These are phyloP conservation scores for Pecten maximus DNA, from an alignment of 2,888 invertebrate species.

Conservation along the genomic window DNA sequence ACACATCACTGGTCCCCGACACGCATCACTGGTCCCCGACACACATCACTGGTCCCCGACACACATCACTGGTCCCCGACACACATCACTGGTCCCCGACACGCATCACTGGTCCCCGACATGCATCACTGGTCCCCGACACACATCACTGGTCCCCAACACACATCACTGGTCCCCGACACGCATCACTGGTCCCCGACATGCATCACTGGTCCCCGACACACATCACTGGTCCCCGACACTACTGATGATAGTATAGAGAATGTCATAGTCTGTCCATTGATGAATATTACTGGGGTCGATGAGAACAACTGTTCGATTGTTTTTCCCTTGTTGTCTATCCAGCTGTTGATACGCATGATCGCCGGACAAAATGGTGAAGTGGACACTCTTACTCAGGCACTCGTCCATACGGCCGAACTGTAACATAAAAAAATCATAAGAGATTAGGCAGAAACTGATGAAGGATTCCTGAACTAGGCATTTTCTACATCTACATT, in stretches of 20 bases:
- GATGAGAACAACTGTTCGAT: slow-evolving; percentile 50
- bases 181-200: not conserved
- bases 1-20: not conserved
- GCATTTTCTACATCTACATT: too few relatives aligned
- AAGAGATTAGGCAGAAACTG: not conserved
- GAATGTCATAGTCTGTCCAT: slow-evolving; percentile 41
- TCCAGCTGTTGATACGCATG: slow-evolving; percentile 59
- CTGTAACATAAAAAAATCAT: slow-evolving; percentile 41
- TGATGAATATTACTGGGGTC: slow-evolving; percentile 55
- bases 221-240: not conserved
- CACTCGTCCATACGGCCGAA: slow-evolving; percentile 61
- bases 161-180: not conserved
- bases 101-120: not conserved
- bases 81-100: not conserved
- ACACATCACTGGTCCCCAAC: not conserved
- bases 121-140: not conserved
- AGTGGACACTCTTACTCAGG: slow-evolving; percentile 57
- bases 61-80: not conserved
- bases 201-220: not conserved
- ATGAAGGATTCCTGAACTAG: too few relatives aligned
- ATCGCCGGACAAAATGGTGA: slow-evolving; percentile 63
- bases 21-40: not conserved
- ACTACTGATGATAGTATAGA: slow-evolving; percentile 40
- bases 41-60: not conserved
- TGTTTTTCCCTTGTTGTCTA: slow-evolving; percentile 53